Evolutionary conservation across 2,888 invertebrate genomes (phyloP).

Genomic region (Thecophora atra): DNA sequence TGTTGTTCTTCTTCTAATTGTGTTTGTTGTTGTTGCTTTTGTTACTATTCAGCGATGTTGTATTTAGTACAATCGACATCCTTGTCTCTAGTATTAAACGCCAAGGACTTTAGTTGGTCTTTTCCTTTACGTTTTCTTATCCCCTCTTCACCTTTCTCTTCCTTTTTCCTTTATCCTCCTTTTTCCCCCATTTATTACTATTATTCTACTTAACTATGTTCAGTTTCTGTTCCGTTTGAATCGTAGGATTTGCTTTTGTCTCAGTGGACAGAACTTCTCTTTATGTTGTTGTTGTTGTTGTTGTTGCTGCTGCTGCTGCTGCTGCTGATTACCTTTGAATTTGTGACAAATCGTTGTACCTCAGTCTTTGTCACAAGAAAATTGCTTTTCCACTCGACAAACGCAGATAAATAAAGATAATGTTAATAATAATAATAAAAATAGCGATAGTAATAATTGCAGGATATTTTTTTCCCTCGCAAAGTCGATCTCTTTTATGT

Average conservation of each 20-base stretch:
- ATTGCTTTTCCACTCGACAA: conserved; percentile 27
- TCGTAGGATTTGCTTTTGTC: not conserved
- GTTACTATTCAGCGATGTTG: too few species aligned
- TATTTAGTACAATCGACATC: conserved; percentile 1
- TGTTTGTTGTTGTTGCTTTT: not conserved
- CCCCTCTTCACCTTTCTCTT: not conserved
- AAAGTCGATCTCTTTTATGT: not conserved
- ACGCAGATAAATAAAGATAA: conserved; percentile 12
- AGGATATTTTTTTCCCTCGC: not conserved
- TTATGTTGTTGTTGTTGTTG: not conserved
- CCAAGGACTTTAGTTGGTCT: conserved; percentile 22
- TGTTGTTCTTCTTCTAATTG: conserved; percentile 10
- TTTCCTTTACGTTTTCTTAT: conserved; percentile 39
- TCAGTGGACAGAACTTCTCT: not conserved
- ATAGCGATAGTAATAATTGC: not conserved
- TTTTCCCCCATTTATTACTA: too few species aligned
- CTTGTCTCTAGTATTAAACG: conserved; percentile 21
- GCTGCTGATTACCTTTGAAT: conserved; percentile 3
- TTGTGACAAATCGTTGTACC: conserved; percentile 43
- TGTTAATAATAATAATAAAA: not conserved
- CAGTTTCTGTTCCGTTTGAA: not conserved
- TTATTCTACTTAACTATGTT: too few species aligned
- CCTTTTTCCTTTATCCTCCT: too few species aligned
- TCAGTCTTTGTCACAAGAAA: conserved; percentile 44
- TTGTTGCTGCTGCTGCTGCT: not conserved